A percentile compares a stretch with the other conserved stretches of the same genome.
Evolutionary conservation across 53 echinoderm and acorn worm genomes (phyloP).

Genomic region (Echinometra lucunter): DNA sequence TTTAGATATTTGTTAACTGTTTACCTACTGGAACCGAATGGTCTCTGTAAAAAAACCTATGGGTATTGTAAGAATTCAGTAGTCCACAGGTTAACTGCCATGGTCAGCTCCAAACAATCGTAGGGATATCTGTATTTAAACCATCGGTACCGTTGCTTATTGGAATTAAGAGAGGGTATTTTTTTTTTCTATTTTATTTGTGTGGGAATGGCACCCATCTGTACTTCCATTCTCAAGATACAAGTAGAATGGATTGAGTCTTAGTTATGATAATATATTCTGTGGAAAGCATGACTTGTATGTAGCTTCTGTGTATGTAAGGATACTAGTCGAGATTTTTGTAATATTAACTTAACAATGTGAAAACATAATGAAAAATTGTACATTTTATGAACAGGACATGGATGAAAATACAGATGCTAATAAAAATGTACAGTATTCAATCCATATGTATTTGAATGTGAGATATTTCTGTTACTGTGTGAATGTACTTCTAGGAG

Average conservation of each 20-base stretch:
- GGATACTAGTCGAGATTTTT: constrained; percentile 63
- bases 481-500: background rate
- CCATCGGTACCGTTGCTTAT: background rate
- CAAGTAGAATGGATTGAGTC: background rate
- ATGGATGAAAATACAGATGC: constrained; percentile 6
- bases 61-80: too few species aligned
- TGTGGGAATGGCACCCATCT: background rate
- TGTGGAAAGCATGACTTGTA: constrained; percentile 62
- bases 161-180: background rate
- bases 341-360: constrained; percentile 63
- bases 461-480: background rate
- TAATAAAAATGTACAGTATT: constrained; percentile 63
- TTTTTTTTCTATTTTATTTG: background rate
- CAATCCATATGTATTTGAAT: background rate
- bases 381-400: constrained; percentile 59
- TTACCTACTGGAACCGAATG: too few species aligned
- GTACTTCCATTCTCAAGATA: background rate
- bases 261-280: constrained; percentile 32
- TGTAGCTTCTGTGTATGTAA: constrained; percentile 55
- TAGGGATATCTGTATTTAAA: background rate
- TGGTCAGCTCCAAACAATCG: background rate
- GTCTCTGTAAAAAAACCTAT: too few species aligned
- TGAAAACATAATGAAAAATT: constrained; percentile 25
- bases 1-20: too few species aligned
- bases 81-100: too few species aligned